These are phyloP conservation scores for Daboia siamensis DNA, from an alignment of 2,113 vertebrate species.

Conservation along the genomic window DNA sequence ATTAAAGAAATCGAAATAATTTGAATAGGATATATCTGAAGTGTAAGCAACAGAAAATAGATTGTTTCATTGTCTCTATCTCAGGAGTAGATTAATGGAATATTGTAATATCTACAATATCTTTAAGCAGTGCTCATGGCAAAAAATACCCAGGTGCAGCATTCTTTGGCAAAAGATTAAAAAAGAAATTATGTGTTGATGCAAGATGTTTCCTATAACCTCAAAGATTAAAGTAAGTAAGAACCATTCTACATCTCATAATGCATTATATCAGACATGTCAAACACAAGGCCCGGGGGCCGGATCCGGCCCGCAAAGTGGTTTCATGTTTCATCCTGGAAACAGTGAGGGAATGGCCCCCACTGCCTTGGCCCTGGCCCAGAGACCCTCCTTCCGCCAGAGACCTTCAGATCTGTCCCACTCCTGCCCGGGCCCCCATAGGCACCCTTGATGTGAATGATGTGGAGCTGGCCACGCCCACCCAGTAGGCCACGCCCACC, in stretches of 20 bases:
- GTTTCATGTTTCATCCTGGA: too few species aligned
- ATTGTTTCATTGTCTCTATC: neutral
- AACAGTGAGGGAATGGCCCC: too few species aligned
- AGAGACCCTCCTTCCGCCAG: too few species aligned
- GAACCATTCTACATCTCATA: neutral
- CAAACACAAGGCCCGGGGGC: too few species aligned
- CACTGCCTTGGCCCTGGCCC: too few species aligned
- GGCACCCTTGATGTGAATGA: too few species aligned
- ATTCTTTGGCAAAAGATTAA: neutral
- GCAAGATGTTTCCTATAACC: neutral
- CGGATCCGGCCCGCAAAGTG: too few species aligned
- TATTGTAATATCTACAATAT: neutral
- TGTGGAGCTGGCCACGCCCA: too few species aligned
- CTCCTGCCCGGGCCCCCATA: too few species aligned
- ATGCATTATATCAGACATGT: neutral
- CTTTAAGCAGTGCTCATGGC: neutral
- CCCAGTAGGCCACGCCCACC: too few species aligned
- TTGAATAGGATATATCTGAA: neutral
- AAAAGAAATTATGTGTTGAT: neutral
- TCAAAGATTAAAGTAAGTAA: neutral
- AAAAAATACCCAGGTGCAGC: neutral
- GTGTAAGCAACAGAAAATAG: neutral
- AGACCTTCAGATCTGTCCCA: too few species aligned
- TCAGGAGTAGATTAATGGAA: neutral
- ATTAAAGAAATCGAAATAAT: neutral